Percentiles rank a stretch among this genome's conserved stretches.
Conservation (phyloP, 2,888 invertebrate genomes). For the Cosmopolites sordidus region DNA sequence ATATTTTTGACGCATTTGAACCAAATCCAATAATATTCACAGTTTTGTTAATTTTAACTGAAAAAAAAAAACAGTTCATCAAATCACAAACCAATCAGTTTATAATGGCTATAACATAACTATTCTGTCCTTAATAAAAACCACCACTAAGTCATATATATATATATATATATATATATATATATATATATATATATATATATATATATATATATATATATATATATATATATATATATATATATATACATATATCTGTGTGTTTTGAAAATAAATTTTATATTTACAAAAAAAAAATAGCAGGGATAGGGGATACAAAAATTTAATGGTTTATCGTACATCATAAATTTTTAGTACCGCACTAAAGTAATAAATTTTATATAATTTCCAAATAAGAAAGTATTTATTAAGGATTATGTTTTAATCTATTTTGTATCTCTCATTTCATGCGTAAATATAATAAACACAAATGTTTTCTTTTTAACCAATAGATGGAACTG, state of each 20-base stretch:
- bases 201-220: too few relatives aligned
- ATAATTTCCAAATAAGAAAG: slow-evolving; percentile 21
- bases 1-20: too few relatives aligned
- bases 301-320: neutral
- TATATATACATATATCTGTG: neutral
- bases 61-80: too few relatives aligned
- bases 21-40: too few relatives aligned
- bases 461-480: slow-evolving; percentile 5
- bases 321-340: neutral
- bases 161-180: too few relatives aligned
- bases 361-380: slow-evolving; percentile 23
- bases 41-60: too few relatives aligned
- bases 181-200: slow-evolving; percentile 8
- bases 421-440: slow-evolving; percentile 16
- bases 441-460: slow-evolving; percentile 11
- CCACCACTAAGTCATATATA: too few relatives aligned
- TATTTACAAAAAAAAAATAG: neutral
- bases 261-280: too few relatives aligned
- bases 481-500: neutral
- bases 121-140: too few relatives aligned
- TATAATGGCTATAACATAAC: too few relatives aligned
- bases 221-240: too few relatives aligned
- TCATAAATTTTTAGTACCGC: slow-evolving; percentile 20
- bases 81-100: too few relatives aligned
- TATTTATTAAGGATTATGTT: slow-evolving; percentile 17